Evolutionary conservation across 1,140 invertebrate species (phyloP).

Genomic region (Triops longicaudatus): DNA sequence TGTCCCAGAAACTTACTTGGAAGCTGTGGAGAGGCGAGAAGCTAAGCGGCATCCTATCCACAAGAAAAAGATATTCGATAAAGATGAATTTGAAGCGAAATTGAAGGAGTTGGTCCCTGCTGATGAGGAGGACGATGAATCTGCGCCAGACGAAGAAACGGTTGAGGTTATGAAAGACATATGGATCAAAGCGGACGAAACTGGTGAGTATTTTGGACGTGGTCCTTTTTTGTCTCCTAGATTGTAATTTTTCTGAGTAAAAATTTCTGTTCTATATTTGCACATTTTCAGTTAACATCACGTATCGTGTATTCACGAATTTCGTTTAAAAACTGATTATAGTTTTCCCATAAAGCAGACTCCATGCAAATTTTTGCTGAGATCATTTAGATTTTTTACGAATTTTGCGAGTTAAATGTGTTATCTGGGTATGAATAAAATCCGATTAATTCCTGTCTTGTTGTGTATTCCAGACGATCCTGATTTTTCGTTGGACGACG

Average conservation of each 20-base stretch:
- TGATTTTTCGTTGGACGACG: not conserved
- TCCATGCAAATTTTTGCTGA: too few species aligned
- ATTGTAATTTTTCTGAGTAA: not conserved
- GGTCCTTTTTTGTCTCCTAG: not conserved
- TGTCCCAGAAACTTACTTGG: slow-evolving; percentile 37
- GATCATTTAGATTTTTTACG: too few species aligned
- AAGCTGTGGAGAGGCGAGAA: slow-evolving; percentile 32
- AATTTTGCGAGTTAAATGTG: not conserved
- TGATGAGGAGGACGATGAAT: slow-evolving; percentile 37
- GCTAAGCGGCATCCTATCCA: slow-evolving; percentile 51
- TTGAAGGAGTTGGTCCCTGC: slow-evolving; percentile 35
- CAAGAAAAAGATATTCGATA: slow-evolving; percentile 18
- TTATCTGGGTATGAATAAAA: not conserved
- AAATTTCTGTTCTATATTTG: not conserved
- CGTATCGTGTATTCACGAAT: too few species aligned
- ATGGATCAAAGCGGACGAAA: slow-evolving; percentile 71
- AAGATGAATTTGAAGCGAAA: slow-evolving; percentile 28
- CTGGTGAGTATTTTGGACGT: slow-evolving; percentile 44
- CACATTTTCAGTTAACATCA: too few species aligned
- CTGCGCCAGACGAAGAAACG: slow-evolving; percentile 57
- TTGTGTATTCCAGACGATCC: not conserved
- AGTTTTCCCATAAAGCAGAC: too few species aligned
- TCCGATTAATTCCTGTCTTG: not conserved
- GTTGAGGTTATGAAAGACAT: slow-evolving; percentile 68
- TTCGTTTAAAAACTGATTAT: too few species aligned